Evolutionary conservation across 2,888 invertebrate species (phyloP), one percentile per base, ranked within the genome.

Genomic region (Caenorhabditis sp.): DNA sequence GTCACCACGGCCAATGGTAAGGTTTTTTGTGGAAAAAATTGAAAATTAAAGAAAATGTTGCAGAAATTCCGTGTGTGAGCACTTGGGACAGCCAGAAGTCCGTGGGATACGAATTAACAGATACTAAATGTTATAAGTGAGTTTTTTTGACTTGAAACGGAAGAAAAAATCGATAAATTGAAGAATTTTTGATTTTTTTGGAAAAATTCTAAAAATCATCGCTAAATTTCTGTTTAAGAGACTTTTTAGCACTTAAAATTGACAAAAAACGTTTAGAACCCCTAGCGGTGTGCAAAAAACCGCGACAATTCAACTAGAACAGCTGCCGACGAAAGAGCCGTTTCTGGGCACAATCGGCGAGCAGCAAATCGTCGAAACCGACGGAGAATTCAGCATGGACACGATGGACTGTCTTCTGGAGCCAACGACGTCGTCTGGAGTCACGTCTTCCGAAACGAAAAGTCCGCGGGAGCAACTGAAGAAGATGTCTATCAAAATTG

Each of bases 401-500:
- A 24, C 60, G 3, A 40, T 35, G 15, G 67, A 76, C 22, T 61
- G 67, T 50, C 65, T 40, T 44, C 13, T 32, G 20, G 15, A 58
- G 18, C 74, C 74, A 28, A 32, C 65, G 60, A 37, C 40, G 58
- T 58, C 56, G 28, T 35, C 28, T 47, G 13, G n/a, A 0, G 18
- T 55, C 4, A 22, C 60, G 3, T 18, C 37, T 60, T 6, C 15
- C 18, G 13, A 53, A 37, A 1, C 28, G 37, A 55, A 40, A 1
- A 51, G 56, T 44, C 56, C 64, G 58, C 62, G 67, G 9, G 24
- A 32, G 32, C 81, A 76, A 1, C 53, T 81, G 2, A 40, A 60
- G 6, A 44, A 71, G n/a, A 37, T 87, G 65, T 62, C 80, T 6
- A 71, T 87, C 9, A 64, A 67, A 65, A 87, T 87, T 26, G 87